Conservation (phyloP, 1,140 invertebrate genomes). For the Drosophila ohnishii region DNA sequence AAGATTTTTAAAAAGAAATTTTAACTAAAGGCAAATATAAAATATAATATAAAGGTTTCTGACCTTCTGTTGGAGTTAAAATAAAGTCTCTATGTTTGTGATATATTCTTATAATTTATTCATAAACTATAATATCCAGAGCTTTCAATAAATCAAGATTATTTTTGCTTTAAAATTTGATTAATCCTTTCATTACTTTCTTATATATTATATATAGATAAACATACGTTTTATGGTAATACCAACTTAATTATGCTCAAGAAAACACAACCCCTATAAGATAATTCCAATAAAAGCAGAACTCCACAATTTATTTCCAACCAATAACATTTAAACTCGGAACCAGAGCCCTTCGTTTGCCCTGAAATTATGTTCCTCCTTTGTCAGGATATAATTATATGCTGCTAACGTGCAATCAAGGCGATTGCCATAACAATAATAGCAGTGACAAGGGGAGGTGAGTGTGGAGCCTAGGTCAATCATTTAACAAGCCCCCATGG, state of each 20-base stretch:
- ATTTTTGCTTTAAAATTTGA: neutral
- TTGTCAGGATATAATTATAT: constrained; percentile 39
- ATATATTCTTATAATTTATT: neutral
- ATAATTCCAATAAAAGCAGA: neutral
- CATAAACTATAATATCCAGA: no score
- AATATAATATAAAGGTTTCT: neutral
- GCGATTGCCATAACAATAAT: constrained; percentile 51
- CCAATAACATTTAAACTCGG: constrained; percentile 11
- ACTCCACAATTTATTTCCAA: constrained; percentile 1
- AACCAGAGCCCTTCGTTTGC: neutral
- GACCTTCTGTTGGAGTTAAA: neutral
- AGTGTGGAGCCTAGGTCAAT: constrained; percentile 42
- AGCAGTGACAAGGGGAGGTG: constrained; percentile 12
- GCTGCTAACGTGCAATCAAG: constrained; percentile 52
- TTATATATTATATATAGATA: neutral
- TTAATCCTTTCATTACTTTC: neutral
- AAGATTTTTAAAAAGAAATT: neutral
- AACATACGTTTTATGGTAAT: neutral
- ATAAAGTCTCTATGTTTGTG: neutral
- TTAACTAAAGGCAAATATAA: neutral
- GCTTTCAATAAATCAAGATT: neutral
- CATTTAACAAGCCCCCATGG: constrained; percentile 46
- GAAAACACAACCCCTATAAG: neutral
- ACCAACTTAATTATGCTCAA: neutral
- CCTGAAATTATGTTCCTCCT: constrained; percentile 21